Evolutionary conservation across 2,113 vertebrate genomes (phyloP).

Genomic region (Crotalus viridis): DNA sequence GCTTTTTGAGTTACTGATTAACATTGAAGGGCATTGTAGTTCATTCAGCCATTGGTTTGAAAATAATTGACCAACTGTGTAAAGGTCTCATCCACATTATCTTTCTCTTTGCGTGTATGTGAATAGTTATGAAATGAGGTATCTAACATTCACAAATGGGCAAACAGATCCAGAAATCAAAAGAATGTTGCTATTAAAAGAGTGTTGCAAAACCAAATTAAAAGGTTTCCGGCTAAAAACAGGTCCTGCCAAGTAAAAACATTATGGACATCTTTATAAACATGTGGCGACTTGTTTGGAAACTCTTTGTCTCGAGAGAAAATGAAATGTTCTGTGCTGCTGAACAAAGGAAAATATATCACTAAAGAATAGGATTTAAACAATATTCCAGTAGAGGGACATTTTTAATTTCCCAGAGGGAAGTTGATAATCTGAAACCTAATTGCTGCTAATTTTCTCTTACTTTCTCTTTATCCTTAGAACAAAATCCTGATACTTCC

Average conservation of each 20-base stretch:
- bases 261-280: neutral
- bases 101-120: neutral
- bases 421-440: conserved; percentile 31
- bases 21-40: conserved; percentile 40
- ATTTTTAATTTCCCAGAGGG: conserved; percentile 49
- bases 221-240: neutral
- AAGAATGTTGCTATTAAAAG: neutral
- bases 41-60: conserved; percentile 23
- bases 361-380: conserved; percentile 32
- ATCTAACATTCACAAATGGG: neutral
- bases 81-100: conserved; percentile 37
- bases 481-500: conserved; percentile 14
- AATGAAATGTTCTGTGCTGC: neutral
- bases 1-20: conserved; percentile 56
- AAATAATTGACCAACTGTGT: conserved; percentile 38
- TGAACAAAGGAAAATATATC: conserved; percentile 19
- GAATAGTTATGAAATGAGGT: neutral
- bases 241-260: neutral
- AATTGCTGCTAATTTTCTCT: conserved; percentile 49
- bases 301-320: neutral
- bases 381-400: conserved; percentile 1
- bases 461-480: conserved; percentile 31
- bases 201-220: neutral
- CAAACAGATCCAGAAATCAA: neutral
- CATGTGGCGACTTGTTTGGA: neutral